These are phyloP conservation scores for Leiothrix lutea DNA, from an alignment of 2,113 vertebrate genomes.

Conservation along the genomic window DNA sequence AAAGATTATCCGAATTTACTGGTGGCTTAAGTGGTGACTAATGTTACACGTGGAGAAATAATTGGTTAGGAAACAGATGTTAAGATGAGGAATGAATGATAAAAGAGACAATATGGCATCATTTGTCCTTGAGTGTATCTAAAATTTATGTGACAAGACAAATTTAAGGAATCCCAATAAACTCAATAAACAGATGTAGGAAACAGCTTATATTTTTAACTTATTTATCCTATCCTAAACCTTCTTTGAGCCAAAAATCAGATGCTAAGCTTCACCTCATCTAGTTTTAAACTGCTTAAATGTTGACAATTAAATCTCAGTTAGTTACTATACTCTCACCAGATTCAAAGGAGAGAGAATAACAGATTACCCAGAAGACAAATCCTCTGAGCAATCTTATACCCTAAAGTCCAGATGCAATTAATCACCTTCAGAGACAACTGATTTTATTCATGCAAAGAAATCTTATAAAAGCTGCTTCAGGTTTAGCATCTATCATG, in stretches of 20 bases:
- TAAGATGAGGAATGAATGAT: background rate
- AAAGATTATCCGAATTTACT: background rate
- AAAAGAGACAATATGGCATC: background rate
- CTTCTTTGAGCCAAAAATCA: background rate
- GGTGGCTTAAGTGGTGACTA: background rate
- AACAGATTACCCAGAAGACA: background rate
- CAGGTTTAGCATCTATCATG: background rate
- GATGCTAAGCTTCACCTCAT: background rate
- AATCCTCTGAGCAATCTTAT: background rate
- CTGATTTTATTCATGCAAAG: background rate
- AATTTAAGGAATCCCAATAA: background rate
- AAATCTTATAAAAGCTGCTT: background rate
- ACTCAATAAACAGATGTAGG: background rate
- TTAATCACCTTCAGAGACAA: background rate
- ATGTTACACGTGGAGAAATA: background rate
- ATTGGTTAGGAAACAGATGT: background rate
- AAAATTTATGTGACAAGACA: background rate
- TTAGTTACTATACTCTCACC: background rate
- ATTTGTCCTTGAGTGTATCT: background rate
- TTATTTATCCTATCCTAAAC: background rate
- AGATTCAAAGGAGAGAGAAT: background rate
- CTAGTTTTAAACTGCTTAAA: background rate
- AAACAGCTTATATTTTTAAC: background rate
- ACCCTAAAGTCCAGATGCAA: background rate
- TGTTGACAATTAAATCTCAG: background rate